Evolutionary conservation across 2,797 vertebrate genomes (phyloP).

Genomic region (Aratinga solstitialis): DNA sequence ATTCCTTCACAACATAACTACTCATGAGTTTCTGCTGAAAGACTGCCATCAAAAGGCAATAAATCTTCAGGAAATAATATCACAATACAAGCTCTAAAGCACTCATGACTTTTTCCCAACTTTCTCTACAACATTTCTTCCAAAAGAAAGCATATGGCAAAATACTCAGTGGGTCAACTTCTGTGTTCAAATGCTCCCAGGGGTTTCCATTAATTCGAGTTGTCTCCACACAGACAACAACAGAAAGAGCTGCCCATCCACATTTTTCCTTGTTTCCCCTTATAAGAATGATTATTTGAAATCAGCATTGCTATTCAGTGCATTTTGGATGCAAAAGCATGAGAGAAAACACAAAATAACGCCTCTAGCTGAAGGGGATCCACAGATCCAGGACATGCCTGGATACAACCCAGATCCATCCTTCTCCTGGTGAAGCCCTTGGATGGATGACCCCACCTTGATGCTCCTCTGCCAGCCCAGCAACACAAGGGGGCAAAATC

Average conservation of each 20-base stretch:
- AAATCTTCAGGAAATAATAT: slow-evolving; percentile 64
- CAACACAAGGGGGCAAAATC: not conserved
- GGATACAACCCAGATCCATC: not conserved
- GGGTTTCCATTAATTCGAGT: not conserved
- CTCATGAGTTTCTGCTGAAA: slow-evolving; percentile 61
- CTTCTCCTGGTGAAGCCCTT: not conserved
- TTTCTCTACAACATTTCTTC: slow-evolving; percentile 53
- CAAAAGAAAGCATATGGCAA: slow-evolving; percentile 60
- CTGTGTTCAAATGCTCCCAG: not conserved
- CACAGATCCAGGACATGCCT: not conserved
- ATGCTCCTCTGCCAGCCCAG: not conserved
- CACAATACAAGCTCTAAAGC: slow-evolving; percentile 31
- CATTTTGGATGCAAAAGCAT: not conserved
- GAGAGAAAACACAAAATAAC: not conserved
- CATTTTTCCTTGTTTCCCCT: not conserved
- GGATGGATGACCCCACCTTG: not conserved
- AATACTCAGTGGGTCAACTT: slow-evolving; percentile 42
- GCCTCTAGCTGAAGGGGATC: not conserved
- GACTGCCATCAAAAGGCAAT: slow-evolving; percentile 64
- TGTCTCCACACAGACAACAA: not conserved
- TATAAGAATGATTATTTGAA: not conserved
- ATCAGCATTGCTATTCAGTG: not conserved
- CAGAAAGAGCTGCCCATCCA: not conserved
- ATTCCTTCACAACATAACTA: slow-evolving; percentile 52
- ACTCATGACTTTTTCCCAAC: slow-evolving; percentile 49